Base-by-base conservation (phyloP, 1,140 invertebrate species). In the Lasaia peninsularis region DNA sequence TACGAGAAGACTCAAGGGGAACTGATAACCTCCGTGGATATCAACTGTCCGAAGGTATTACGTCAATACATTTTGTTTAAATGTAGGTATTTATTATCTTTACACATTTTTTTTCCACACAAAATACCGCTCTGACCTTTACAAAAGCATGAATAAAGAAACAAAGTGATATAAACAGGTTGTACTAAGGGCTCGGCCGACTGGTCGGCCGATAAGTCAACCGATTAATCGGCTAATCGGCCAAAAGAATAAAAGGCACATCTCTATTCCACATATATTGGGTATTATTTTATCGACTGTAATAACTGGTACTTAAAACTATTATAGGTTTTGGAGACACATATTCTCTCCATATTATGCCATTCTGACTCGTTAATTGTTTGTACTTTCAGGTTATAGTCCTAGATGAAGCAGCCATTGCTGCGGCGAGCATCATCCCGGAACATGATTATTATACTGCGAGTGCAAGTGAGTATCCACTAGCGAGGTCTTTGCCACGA, bases 371-470 rank as follows among this genome's bases (percentile, higher is more conserved):
- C 6, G 0, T 7, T 16, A 2, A 16, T 12, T 9, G 10, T 31
- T 12, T 51, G 8, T n/a, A 12, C 50, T 81, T 80, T 16, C 70
- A 88, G 86, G 86, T 88, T 9, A 88, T 88, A 12, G 86, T 88
- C 1, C 63, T 88, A 12, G 86, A 90, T 49, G 89, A 90, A 59
- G 86, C 86, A 0, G 89, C 88, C 0, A 87, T 87, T 11, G 89
- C 89, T 7, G 87, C 89, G 0, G 87, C 89, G 2, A 90, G 86
- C 60, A 90, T 90, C 16, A 70, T 90, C 12, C 83, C 86, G 0
- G 85, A 89, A 52, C 79, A 89, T 63, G 80, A 86, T 48, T 60
- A 86, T 57, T 83, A 81, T 51, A 80, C 67, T 12, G 83, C 80
- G 24, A 71, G 72, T 63, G 80, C 81, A 73, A 85, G 85, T 88